Evolutionary conservation across 2,113 vertebrate species (phyloP), one percentile per base, ranked within the genome.

Genomic region (Castor canadensis): DNA sequence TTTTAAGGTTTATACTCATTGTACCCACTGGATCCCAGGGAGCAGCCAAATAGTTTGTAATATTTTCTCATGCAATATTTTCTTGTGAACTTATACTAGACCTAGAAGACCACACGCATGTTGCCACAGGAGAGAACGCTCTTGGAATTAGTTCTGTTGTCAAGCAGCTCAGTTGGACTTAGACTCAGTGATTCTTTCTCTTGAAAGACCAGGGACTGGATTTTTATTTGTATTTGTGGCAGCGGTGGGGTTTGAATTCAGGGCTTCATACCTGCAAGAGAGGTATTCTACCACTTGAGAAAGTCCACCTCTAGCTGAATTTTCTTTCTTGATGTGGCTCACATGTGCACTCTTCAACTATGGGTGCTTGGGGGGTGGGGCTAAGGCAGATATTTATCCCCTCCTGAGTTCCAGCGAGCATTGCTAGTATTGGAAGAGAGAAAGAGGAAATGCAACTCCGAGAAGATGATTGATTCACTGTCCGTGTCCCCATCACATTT

Each of bases 41-140:
- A 82, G 17, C 58, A 82, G 67, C 56, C 66, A 56, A 67, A 60
- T 84, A 58, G 11, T 58, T 58, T 58, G 40, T 20, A 80, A 0
- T 64, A 64, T 95, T 87, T 95, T 56, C 81, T 90, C n/a, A 16
- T 60, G 40, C 24, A 80, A 0, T 64, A 64, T 95, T 87, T 95
- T 56, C 81, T 90, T 76, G 49, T 26, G 35, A 80, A 47, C 1
- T 0, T 54, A 16, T 12, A 5, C 66, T 32, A 17, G 76, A 90
- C 69, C 64, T 62, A 0, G 60, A 72, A 87, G 71, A 5, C 62
- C 20, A 47, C 69, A 84, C 56, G 81, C 40, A 5, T 0, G 28
- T 56, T 62, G 75, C 69, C 62, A n/a, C 32, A 43, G 79, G 62
- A 62, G 85, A 92, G 87, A 83, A 60, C 73, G 93, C 56, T 93